Conservation (phyloP, 64 coral and sea anemone genomes). For the Dendrophyllia cribrosa region DNA sequence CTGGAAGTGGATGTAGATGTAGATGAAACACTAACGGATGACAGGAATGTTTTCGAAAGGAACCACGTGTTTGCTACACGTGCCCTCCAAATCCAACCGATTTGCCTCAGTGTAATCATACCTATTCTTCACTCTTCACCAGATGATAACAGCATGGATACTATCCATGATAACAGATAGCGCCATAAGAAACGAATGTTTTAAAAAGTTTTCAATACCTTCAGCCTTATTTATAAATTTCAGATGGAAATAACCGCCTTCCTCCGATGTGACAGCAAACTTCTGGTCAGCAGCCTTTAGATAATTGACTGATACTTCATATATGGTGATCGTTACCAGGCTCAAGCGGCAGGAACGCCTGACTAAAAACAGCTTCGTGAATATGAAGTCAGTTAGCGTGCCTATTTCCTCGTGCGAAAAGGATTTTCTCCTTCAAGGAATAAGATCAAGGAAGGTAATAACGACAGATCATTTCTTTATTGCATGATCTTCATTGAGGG, state of each 20-base stretch:
- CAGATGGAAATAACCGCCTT: neutral
- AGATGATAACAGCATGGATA: neutral
- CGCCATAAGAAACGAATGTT: neutral
- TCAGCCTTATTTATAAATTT: neutral
- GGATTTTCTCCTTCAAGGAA: constrained; percentile 89
- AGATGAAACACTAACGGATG: too few species aligned
- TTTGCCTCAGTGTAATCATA: neutral
- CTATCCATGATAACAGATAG: neutral
- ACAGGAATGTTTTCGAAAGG: neutral
- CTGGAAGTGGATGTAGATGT: neutral
- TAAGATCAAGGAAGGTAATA: constrained; percentile 82
- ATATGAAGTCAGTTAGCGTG: constrained; percentile 79
- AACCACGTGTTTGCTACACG: neutral
- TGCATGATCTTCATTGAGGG: neutral
- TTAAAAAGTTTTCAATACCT: neutral
- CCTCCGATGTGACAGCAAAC: neutral
- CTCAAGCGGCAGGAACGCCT: neutral
- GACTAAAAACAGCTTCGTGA: neutral
- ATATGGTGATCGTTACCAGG: neutral
- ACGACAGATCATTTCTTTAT: neutral
- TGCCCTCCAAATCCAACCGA: neutral
- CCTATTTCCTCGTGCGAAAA: constrained; percentile 83
- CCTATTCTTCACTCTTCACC: neutral
- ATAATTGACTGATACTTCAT: neutral
- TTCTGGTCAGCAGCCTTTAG: neutral